Percentiles rank a stretch among this genome's conserved stretches.
These are phyloP conservation scores for Anadara kagoshimensis DNA, from an alignment of 1,140 invertebrate genomes.

Conservation along the genomic window DNA sequence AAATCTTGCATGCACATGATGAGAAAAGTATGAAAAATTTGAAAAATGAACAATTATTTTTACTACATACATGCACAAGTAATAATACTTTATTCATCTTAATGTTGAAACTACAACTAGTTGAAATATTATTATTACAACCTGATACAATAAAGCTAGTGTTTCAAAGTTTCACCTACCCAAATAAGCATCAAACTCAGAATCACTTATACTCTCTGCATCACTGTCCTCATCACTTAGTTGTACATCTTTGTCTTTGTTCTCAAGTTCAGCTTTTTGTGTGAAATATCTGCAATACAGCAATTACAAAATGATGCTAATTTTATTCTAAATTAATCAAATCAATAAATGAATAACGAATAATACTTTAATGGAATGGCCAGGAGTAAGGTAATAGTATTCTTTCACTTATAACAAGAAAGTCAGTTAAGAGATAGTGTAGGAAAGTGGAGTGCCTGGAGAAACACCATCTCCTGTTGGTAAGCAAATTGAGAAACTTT, in stretches of 20 bases:
- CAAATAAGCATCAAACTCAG: conserved; percentile 83
- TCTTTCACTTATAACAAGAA: conserved; percentile 36
- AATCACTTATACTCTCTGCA: conserved; percentile 87
- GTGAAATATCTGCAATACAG: conserved; percentile 63
- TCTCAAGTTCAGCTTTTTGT: conserved; percentile 59
- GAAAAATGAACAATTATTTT: neutral
- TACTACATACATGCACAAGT: too few relatives aligned
- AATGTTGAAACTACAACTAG: too few relatives aligned
- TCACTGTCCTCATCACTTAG: conserved; percentile 76
- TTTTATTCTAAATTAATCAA: neutral
- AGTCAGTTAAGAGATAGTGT: conserved; percentile 30
- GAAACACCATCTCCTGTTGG: too few relatives aligned
- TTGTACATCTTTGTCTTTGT: conserved; percentile 63
- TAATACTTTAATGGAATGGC: neutral
- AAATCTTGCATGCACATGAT: neutral
- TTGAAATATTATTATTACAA: neutral
- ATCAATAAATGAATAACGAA: neutral
- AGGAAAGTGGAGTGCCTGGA: too few relatives aligned
- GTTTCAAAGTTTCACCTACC: conserved; percentile 49
- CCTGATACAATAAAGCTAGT: neutral
- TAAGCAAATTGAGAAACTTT: too few relatives aligned
- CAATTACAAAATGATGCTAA: conserved; percentile 9
- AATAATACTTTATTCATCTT: too few relatives aligned
- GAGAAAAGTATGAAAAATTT: neutral
- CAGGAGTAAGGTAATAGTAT: neutral